These are phyloP conservation scores for Lithophane semibrunnea DNA, from an alignment of 2,888 invertebrate species.

Conservation along the genomic window DNA sequence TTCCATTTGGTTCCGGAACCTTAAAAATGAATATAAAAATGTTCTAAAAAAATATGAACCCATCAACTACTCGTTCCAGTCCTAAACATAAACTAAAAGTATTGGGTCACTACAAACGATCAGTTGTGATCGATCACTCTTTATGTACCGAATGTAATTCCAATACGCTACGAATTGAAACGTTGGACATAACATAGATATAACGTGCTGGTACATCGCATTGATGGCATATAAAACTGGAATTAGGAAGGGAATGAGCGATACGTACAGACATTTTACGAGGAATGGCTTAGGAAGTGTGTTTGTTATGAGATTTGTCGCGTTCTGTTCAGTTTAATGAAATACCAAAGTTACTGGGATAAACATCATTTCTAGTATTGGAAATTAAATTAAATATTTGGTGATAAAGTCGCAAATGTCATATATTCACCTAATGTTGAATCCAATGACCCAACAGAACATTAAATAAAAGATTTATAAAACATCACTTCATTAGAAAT, in stretches of 20 bases:
- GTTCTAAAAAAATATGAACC: not conserved
- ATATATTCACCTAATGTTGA: not conserved
- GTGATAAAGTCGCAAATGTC: not conserved
- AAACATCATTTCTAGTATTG: not conserved
- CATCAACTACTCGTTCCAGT: not conserved
- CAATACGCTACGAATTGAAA: constrained; percentile 38
- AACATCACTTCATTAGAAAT: not conserved
- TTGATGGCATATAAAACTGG: constrained; percentile 48
- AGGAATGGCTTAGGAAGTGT: constrained; percentile 38
- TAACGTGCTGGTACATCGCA: constrained; percentile 29
- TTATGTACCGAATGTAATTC: constrained; percentile 6
- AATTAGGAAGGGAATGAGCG: constrained; percentile 44
- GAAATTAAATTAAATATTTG: not conserved
- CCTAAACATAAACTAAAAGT: constrained; percentile 19
- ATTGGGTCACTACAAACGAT: constrained; percentile 31
- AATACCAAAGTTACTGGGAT: constrained; percentile 1
- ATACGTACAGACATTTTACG: constrained; percentile 53
- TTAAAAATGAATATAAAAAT: not conserved
- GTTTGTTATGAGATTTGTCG: constrained; percentile 24
- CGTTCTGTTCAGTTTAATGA: constrained; percentile 32
- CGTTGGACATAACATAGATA: constrained; percentile 33
- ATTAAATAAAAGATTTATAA: no score
- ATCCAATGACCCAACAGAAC: not conserved
- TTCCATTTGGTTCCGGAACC: not conserved
- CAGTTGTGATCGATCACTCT: constrained; percentile 37